Evolutionary conservation across 2,888 invertebrate genomes (phyloP), one percentile per base, ranked within the genome.

Genomic region (Chymomyza procnemis): DNA sequence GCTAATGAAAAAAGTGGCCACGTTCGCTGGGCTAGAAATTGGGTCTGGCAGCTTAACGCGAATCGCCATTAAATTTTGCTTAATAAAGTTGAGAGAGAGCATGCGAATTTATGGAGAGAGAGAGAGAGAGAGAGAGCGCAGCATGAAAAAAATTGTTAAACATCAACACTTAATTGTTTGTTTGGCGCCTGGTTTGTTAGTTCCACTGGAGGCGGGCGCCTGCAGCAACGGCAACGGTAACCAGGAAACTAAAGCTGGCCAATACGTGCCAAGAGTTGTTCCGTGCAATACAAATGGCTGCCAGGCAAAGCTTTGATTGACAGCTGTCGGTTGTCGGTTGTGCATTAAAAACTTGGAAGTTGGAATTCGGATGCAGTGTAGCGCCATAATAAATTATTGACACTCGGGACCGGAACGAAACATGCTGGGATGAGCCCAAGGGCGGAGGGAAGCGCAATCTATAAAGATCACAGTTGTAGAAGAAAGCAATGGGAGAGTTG

Each of bases 111-210:
- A n/a, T n/a, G 6, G 26, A 26, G 1, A 63, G 63, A 50, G 47
- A 22, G 30, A 34, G 21, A 16, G 21, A 55, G 50, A n/a, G 41
- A 26, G 64, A 34, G 16, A 5, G 50, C 48, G 64, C 2, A 50
- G 57, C 52, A 19, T 21, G 55, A 19, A 78, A 81, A 85, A 88
- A 86, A 87, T 78, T 75, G 75, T 75, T 75, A 76, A 87, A 78
- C 88, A 89, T 89, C 89, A 88, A 88, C 87, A 89, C 88, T 88
- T 88, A 89, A 88, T 88, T 89, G 89, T 84, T 87, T 85, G 78
- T 76, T 71, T 60, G 67, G 62, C 61, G 48, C 30, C 22, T 54
- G 48, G 41, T 59, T 22, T 64, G 46, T 18, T 34, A 50, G 58
- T 56, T 52, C 52, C 58, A 65, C 21, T 30, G 34, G 63, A 46